Evolutionary conservation across 2,888 invertebrate genomes (phyloP).

Genomic region (Taenaris catops): DNA sequence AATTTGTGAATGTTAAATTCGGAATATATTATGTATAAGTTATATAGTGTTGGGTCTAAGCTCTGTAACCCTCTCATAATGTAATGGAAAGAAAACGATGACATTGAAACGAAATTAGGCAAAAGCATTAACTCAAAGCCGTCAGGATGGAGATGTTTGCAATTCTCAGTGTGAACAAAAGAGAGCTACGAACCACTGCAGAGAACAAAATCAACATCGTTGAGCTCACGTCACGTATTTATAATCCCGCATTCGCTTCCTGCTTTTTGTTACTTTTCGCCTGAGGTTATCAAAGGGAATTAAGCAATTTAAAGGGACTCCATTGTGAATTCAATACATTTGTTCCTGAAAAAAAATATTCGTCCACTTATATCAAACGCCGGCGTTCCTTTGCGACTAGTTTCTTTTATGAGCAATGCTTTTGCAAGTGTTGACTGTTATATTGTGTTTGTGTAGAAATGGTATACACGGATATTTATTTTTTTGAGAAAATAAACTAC

Average conservation of each 20-base stretch:
- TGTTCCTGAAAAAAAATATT: constrained; percentile 1
- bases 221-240: constrained; percentile 66
- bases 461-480: too few relatives aligned
- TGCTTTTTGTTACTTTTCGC: constrained; percentile 63
- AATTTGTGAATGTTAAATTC: too few relatives aligned
- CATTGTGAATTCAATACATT: constrained; percentile 27
- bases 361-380: constrained; percentile 1
- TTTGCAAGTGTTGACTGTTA: too few relatives aligned
- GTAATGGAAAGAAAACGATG: constrained; percentile 15
- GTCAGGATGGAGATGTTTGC: constrained; percentile 43
- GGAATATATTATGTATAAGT: too few relatives aligned
- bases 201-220: constrained; percentile 69
- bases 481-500: too few relatives aligned
- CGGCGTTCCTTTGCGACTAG: constrained; percentile 8
- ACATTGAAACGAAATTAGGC: constrained; percentile 28
- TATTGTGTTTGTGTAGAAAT: too few relatives aligned
- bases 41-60: too few relatives aligned
- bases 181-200: constrained; percentile 34
- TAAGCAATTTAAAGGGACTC: constrained; percentile 43
- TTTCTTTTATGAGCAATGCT: not conserved
- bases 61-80: too few relatives aligned
- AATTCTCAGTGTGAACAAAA: constrained; percentile 57
- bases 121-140: constrained; percentile 27
- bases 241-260: constrained; percentile 70
- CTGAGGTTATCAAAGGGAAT: constrained; percentile 48